Percentiles rank a stretch among this genome's conserved stretches.
phyloP scores from a whole-genome alignment of 2,888 invertebrate species.

The Caenorhabditis drosophilae region DNA sequence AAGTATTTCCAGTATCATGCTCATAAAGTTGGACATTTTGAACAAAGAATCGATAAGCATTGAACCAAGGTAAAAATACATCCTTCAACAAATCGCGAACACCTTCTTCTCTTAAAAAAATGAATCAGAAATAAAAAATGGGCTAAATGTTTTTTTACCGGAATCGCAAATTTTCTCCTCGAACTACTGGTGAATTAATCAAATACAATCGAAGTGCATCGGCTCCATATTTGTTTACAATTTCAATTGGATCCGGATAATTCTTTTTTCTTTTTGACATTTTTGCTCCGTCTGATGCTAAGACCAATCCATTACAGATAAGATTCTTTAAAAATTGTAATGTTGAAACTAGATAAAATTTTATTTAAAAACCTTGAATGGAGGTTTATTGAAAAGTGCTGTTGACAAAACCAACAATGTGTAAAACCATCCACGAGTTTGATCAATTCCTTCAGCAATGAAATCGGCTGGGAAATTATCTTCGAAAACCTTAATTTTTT shows the following conservation, averaged over 20 bases:
- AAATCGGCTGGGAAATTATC: slow-evolving; percentile 96
- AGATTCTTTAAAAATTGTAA: slow-evolving; percentile 76
- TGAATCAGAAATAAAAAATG: not conserved
- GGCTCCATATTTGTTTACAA: slow-evolving; percentile 88
- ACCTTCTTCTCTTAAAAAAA: slow-evolving; percentile 83
- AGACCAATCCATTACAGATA: slow-evolving; percentile 90
- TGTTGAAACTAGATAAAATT: too few relatives aligned
- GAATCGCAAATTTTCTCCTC: slow-evolving; percentile 92
- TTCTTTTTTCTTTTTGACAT: slow-evolving; percentile 99
- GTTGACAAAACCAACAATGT: slow-evolving; percentile 96
- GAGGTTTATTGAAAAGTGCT: slow-evolving; percentile 90
- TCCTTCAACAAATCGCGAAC: slow-evolving; percentile 95
- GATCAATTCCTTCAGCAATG: slow-evolving; percentile 85
- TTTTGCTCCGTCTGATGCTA: slow-evolving; percentile 93
- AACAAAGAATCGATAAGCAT: slow-evolving; percentile 82
- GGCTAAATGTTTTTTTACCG: too few relatives aligned
- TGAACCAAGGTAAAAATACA: slow-evolving; percentile 92
- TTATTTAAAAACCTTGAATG: slow-evolving; percentile 78
- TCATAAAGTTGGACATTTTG: slow-evolving; percentile 87
- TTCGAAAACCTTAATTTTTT: slow-evolving; percentile 77
- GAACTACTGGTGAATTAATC: slow-evolving; percentile 95
- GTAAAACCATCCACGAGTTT: slow-evolving; percentile 78
- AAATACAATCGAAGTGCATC: slow-evolving; percentile 94
- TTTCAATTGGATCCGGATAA: slow-evolving; percentile 92
- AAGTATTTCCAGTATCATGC: slow-evolving; percentile 69